Conservation (phyloP, 2,797 vertebrate species). For the Macroramphosus scolopax region DNA sequence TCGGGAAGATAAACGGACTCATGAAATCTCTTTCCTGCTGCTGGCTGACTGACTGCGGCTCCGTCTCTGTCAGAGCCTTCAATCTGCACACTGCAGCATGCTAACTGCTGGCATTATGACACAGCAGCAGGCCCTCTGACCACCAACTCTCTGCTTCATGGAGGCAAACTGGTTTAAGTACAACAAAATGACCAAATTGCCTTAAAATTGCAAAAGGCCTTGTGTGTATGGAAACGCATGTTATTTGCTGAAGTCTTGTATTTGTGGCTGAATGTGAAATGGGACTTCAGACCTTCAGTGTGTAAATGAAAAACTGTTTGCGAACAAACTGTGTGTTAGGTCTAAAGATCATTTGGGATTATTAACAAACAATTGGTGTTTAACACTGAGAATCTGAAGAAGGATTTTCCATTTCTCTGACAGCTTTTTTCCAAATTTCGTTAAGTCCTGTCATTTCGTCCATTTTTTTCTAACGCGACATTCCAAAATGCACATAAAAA, state of each 20-base stretch:
- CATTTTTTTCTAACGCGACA: too few relatives aligned
- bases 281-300: background rate
- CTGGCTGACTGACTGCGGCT: slow-evolving; percentile 39
- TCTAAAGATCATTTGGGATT: too few relatives aligned
- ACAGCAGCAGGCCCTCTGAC: slow-evolving; percentile 38
- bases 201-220: background rate
- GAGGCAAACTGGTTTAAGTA: background rate
- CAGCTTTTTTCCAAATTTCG: too few relatives aligned
- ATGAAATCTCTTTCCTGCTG: slow-evolving; percentile 44
- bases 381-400: too few relatives aligned
- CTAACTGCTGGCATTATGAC: slow-evolving; percentile 54
- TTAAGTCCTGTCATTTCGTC: too few relatives aligned
- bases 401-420: too few relatives aligned
- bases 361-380: too few relatives aligned
- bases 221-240: too few relatives aligned
- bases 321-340: background rate
- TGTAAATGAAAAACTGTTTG: background rate
- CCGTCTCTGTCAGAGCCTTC: slow-evolving; percentile 43
- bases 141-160: slow-evolving; percentile 5
- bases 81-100: slow-evolving; percentile 50
- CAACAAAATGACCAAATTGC: background rate
- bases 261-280: too few relatives aligned
- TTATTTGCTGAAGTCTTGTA: too few relatives aligned
- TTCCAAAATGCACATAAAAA: too few relatives aligned
- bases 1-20: slow-evolving; percentile 46